Base-by-base conservation (phyloP, 2,113 vertebrate species). In the Dolichallabes microphthalmus region DNA sequence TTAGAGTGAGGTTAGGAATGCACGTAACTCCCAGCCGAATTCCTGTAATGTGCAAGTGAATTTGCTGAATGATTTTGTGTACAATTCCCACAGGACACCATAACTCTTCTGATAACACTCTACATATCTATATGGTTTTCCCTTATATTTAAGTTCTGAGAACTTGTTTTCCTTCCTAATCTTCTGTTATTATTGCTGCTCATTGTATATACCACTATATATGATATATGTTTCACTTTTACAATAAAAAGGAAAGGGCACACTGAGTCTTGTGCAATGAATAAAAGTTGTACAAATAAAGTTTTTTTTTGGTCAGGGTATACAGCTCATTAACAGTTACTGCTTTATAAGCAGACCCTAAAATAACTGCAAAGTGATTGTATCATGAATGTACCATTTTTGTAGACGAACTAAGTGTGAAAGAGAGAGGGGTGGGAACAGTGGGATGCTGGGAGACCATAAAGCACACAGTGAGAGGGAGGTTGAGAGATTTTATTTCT, bases 401-500 rank as follows among this genome's bases (percentile, higher is more conserved):
- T 30, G 73, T 22, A n/a, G 19, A 58, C 73, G 19, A 30, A 20
- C 69, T 60, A 78, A 71, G 32, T 19, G 64, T 27, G 71, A 79
- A 85, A 90, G 82, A 74, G 73, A 83, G 17, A 25, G n/a, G 78
- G 66, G 32, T 76, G 27, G 80, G 76, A 79, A 85, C 87, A 87
- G 77, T 81, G 85, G 88, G 86, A 85, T 60, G 55, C 57, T 60
- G 11, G 53, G 32, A 60, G 55, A 79, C 55, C 55, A 60, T 79
- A 60, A 79, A 60, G 57, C 55, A 79, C 87, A 82, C 75, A 53
- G 11, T 64, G 78, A 87, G 77, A 5, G 35, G 87, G 84, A 87
- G 81, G 86, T 84, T 77, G 50, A 81, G 88, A 64, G 90, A 88
- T 92, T 89, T 87, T 35, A 87, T 91, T 91, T 92, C 90, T 92